These are phyloP conservation scores for Macrotrachela quadricornifera DNA, from an alignment of 1,140 invertebrate species.

Conservation along the genomic window DNA sequence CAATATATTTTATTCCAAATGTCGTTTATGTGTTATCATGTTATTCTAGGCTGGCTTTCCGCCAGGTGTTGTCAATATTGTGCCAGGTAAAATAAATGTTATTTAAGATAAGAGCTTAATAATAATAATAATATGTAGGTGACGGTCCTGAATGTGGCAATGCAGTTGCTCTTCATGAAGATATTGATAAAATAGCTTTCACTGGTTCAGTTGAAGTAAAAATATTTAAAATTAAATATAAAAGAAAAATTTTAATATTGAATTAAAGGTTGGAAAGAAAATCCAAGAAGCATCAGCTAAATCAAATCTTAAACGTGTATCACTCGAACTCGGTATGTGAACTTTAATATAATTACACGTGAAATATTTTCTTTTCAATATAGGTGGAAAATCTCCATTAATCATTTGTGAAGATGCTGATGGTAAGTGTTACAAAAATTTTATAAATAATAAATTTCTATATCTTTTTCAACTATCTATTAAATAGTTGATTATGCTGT, in stretches of 20 bases:
- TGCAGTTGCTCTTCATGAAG: conserved; percentile 18
- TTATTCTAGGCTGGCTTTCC: conserved; percentile 17
- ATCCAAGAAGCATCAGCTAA: conserved; percentile 49
- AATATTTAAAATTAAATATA: too few species aligned
- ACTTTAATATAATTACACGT: too few species aligned
- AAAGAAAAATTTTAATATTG: too few species aligned
- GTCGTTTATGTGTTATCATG: too few species aligned
- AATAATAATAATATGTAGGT: neutral
- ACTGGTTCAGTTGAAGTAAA: conserved; percentile 63
- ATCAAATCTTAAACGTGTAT: conserved; percentile 58
- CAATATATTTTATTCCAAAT: too few species aligned
- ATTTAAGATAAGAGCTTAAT: too few species aligned
- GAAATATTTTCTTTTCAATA: too few species aligned
- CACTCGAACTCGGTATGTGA: conserved; percentile 64
- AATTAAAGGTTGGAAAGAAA: conserved; percentile 50
- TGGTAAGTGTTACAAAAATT: too few species aligned
- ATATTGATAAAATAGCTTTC: conserved; percentile 44
- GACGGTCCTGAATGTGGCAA: conserved; percentile 21
- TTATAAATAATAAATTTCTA: too few species aligned
- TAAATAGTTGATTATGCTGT: conserved; percentile 53
- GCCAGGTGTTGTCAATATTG: conserved; percentile 13
- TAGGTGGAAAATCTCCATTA: conserved; percentile 70
- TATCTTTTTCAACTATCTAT: too few species aligned
- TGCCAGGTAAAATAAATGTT: neutral
- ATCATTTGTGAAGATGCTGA: conserved; percentile 64